A percentile compares a stretch with the other conserved stretches of the same genome.
phyloP scores from a whole-genome alignment of 2,888 invertebrate genomes.

The Dioctria linearis region DNA sequence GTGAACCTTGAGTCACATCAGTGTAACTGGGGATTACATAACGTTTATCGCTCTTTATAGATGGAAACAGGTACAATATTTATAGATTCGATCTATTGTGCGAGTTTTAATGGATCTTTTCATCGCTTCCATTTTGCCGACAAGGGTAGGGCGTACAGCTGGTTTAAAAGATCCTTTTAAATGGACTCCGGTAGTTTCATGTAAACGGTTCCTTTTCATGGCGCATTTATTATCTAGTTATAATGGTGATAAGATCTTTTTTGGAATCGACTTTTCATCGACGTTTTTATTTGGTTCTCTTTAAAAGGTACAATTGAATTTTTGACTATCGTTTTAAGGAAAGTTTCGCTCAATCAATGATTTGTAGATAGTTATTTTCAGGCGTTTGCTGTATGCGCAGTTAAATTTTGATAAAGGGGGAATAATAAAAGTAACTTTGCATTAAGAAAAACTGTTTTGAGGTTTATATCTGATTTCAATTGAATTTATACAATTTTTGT shows the following conservation, averaged over 20 bases:
- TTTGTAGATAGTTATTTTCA: constrained; percentile 18
- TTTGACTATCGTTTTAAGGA: constrained; percentile 30
- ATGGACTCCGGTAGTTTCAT: constrained; percentile 44
- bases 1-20: constrained; percentile 39
- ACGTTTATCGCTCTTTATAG: constrained; percentile 41
- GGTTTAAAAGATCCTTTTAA: constrained; percentile 35
- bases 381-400: not conserved
- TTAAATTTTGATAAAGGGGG: too few species aligned
- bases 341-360: constrained; percentile 30
- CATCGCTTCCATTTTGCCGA: constrained; percentile 44
- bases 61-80: constrained; percentile 50
- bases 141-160: not conserved
- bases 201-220: constrained; percentile 49
- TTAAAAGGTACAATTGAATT: constrained; percentile 37
- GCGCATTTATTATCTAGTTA: too few species aligned
- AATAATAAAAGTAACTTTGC: too few species aligned
- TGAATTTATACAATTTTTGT: too few species aligned
- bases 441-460: too few species aligned
- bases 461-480: too few species aligned
- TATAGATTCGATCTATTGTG: constrained; percentile 44
- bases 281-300: not conserved
- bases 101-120: constrained; percentile 48
- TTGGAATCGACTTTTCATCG: constrained; percentile 29
- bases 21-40: constrained; percentile 43
- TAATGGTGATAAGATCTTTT: constrained; percentile 43